A percentile compares a stretch with the other conserved stretches of the same genome.
Evolutionary conservation across 2,113 vertebrate genomes (phyloP).

Genomic region (Oryzias celebensis): DNA sequence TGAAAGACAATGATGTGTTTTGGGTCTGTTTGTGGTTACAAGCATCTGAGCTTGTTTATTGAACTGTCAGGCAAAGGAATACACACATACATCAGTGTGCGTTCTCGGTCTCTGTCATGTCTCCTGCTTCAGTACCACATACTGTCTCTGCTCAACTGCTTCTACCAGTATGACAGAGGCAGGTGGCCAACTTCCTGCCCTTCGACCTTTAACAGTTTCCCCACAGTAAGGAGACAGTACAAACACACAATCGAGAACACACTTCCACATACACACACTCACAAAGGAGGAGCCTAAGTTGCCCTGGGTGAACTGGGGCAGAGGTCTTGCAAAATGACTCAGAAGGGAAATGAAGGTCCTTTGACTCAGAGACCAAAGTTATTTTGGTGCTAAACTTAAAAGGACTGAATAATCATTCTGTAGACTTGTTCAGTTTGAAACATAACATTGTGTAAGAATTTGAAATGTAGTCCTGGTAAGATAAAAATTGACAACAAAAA

Average conservation of each 20-base stretch:
- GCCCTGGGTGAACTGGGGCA: slow-evolving; percentile 75
- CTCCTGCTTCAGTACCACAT: slow-evolving; percentile 35
- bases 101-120: slow-evolving; percentile 19
- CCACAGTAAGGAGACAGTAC: slow-evolving; percentile 58
- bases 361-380: slow-evolving; percentile 52
- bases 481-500: neutral
- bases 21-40: neutral
- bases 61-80: slow-evolving; percentile 16
- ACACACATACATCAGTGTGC: slow-evolving; percentile 8
- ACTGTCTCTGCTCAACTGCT: slow-evolving; percentile 47
- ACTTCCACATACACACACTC: slow-evolving; percentile 20
- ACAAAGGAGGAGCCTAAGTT: slow-evolving; percentile 74
- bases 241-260: slow-evolving; percentile 34
- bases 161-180: slow-evolving; percentile 70
- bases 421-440: slow-evolving; percentile 16
- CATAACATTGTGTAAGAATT: neutral
- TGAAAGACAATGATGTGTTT: slow-evolving; percentile 18
- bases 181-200: slow-evolving; percentile 76
- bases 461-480: neutral
- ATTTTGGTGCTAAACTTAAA: slow-evolving; percentile 52
- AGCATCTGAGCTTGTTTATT: slow-evolving; percentile 18
- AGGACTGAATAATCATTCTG: slow-evolving; percentile 30
- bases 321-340: slow-evolving; percentile 68
- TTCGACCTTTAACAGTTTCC: slow-evolving; percentile 74
- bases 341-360: slow-evolving; percentile 63